These are phyloP conservation scores for Novumbra hubbsi DNA, from an alignment of 2,797 vertebrate genomes.

Conservation along the genomic window DNA sequence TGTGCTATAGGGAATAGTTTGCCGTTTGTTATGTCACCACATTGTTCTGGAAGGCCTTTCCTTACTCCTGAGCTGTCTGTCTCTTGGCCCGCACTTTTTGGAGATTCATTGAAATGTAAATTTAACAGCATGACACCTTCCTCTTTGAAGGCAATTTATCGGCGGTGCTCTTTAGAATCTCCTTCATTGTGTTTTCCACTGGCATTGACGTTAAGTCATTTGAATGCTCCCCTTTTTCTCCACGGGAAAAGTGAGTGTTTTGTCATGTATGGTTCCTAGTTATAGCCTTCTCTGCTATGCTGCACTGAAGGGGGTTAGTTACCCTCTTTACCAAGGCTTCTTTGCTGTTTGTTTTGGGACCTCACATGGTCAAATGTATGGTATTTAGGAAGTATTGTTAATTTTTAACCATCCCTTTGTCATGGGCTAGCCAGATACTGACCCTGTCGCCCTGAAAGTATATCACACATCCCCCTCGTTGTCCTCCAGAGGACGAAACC, in stretches of 20 bases:
- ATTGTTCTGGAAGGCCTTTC: constrained; percentile 23
- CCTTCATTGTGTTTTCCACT: constrained; percentile 50
- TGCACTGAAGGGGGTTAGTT: constrained; percentile 48
- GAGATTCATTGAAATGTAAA: constrained; percentile 66
- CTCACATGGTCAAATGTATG: constrained; percentile 27
- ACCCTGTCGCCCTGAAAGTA: constrained; percentile 39
- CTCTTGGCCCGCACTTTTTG: constrained; percentile 29
- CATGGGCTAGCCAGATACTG: constrained; percentile 25
- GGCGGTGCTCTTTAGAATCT: constrained; percentile 40
- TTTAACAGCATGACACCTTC: constrained; percentile 44
- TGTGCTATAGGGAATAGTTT: not conserved
- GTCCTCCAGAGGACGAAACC: constrained; percentile 45
- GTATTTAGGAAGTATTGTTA: constrained; percentile 28
- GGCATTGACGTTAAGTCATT: constrained; percentile 53
- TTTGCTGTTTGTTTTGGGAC: constrained; percentile 24
- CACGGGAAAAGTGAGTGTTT: constrained; percentile 43
- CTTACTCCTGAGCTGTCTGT: constrained; percentile 9
- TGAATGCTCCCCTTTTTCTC: constrained; percentile 40
- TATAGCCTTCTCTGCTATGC: constrained; percentile 20
- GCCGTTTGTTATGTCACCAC: not conserved
- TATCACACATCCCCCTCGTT: constrained; percentile 33
- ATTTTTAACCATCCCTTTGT: constrained; percentile 34
- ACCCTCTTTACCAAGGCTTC: constrained; percentile 42
- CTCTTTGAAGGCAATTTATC: constrained; percentile 47
- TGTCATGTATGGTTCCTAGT: constrained; percentile 39